Evolutionary conservation across 2,113 vertebrate genomes (phyloP), one percentile per base, ranked within the genome.

Genomic region (Megaleporinus macrocephalus): DNA sequence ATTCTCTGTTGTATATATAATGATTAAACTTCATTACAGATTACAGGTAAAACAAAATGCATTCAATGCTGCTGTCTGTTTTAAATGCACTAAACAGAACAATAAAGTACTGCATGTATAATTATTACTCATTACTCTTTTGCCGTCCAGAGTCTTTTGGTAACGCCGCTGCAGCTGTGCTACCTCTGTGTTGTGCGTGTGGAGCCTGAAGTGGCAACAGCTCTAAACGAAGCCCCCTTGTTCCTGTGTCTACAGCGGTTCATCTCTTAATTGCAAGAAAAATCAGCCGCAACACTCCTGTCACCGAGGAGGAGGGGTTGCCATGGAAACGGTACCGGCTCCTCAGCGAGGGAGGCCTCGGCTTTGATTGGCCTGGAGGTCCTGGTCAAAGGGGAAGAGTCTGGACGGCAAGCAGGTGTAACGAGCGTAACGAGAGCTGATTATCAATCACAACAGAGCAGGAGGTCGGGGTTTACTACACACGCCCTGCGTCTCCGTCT

Each of bases 221-320:
- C 63, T 80, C 72, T 62, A 30, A 61, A 44, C 57, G 41, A 76
- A 84, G 66, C 62, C 83, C 69, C 63, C 41, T 36, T 65, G 55
- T 63, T 70, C 61, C 65, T 79, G 73, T 71, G 78, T 71, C 72
- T 84, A 77, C 73, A 84, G 13, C 61, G 74, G 70, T 75, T 75
- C 55, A 78, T 72, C 78, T 81, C 82, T 72, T 79, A 81, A 86
- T 81, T 82, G 79, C 79, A 72, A 73, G 70, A 86, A 82, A 68
- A 75, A 78, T 53, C 70, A 73, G 29, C 29, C 4, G 29, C 78
- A 78, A 76, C 63, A 59, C 15, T 78, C 74, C 62, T 71, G 26
- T 75, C 59, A 83, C 75, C 51, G 44, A 74, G 61, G 47, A 76
- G 72, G 65, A 62, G 76, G 73, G 41, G 82, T 79, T 86, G 76